A percentile compares a stretch with the other conserved stretches of the same genome.
Conservation (phyloP, 1,140 invertebrate genomes). For the Eumeta japonica region DNA sequence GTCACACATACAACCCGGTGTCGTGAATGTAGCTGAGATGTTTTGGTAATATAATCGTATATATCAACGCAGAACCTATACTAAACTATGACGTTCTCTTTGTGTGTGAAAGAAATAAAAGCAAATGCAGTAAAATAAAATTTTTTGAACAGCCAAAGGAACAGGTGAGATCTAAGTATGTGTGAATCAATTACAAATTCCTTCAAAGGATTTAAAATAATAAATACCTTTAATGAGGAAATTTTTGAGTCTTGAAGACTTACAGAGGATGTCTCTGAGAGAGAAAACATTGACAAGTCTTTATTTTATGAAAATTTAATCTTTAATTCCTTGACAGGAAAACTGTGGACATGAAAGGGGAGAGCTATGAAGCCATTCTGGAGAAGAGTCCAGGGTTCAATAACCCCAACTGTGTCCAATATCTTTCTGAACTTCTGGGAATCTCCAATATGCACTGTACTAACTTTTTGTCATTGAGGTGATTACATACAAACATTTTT, state of each 20-base stretch:
- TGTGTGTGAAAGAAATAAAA: slow-evolving; percentile 48
- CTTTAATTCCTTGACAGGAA: slow-evolving; percentile 60
- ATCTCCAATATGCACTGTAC: slow-evolving; percentile 70
- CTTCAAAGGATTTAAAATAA: slow-evolving; percentile 32
- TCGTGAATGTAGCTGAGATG: slow-evolving; percentile 42
- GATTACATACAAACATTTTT: slow-evolving; percentile 22
- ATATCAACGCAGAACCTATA: slow-evolving; percentile 39
- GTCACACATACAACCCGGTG: slow-evolving; percentile 24
- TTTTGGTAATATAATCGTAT: slow-evolving; percentile 47
- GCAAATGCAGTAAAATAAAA: slow-evolving; percentile 44
- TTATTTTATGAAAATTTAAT: too few relatives aligned
- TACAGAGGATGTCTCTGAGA: too few relatives aligned
- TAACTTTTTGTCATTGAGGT: slow-evolving; percentile 75
- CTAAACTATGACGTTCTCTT: slow-evolving; percentile 50
- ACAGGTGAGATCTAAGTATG: slow-evolving; percentile 53
- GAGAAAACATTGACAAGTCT: too few relatives aligned
- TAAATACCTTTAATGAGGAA: too few relatives aligned
- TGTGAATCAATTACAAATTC: slow-evolving; percentile 40
- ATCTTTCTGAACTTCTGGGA: slow-evolving; percentile 71
- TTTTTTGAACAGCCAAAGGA: slow-evolving; percentile 56
- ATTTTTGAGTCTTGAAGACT: too few relatives aligned
- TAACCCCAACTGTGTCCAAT: slow-evolving; percentile 85
- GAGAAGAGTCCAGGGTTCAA: slow-evolving; percentile 83
- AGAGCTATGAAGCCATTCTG: slow-evolving; percentile 80
- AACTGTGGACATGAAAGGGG: slow-evolving; percentile 75